Evolutionary conservation across 1,140 invertebrate genomes (phyloP).

Genomic region (Philopotamus ludificatus): DNA sequence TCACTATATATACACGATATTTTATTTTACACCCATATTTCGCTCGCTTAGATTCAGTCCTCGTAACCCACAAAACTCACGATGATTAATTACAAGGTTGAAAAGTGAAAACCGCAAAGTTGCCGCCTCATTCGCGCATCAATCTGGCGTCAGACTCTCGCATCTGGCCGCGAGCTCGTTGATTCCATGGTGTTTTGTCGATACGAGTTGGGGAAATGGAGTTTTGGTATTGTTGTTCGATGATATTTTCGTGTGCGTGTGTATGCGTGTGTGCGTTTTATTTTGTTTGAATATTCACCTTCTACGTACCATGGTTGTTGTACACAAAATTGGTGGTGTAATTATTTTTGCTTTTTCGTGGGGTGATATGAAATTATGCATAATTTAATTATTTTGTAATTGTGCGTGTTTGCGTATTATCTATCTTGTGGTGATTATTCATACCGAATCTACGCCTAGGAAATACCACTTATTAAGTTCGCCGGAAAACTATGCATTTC

Average conservation of each 20-base stretch:
- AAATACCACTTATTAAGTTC: no score
- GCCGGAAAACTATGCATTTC: no score
- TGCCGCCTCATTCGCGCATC: not conserved
- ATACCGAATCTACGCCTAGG: not conserved
- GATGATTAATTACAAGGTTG: not conserved
- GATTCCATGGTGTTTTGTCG: not conserved
- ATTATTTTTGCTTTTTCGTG: conserved; percentile 1
- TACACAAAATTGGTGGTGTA: conserved; percentile 2
- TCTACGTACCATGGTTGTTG: not conserved
- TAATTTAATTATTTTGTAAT: conserved; percentile 4
- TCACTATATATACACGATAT: no score
- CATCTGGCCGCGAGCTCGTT: not conserved
- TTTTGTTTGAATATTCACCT: not conserved
- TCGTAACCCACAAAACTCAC: not conserved
- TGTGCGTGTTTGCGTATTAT: not conserved
- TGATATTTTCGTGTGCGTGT: conserved; percentile 8
- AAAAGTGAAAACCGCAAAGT: not conserved
- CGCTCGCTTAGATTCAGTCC: not conserved
- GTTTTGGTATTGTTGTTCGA: not conserved
- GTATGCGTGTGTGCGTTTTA: conserved; percentile 19
- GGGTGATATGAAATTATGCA: conserved; percentile 3
- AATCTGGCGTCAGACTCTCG: not conserved
- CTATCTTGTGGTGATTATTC: not conserved
- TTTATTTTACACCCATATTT: not conserved
- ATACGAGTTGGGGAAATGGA: not conserved